Evolutionary conservation across 1,140 invertebrate genomes (phyloP), one percentile per base, ranked within the genome.

Genomic region (Gryon sp.): DNA sequence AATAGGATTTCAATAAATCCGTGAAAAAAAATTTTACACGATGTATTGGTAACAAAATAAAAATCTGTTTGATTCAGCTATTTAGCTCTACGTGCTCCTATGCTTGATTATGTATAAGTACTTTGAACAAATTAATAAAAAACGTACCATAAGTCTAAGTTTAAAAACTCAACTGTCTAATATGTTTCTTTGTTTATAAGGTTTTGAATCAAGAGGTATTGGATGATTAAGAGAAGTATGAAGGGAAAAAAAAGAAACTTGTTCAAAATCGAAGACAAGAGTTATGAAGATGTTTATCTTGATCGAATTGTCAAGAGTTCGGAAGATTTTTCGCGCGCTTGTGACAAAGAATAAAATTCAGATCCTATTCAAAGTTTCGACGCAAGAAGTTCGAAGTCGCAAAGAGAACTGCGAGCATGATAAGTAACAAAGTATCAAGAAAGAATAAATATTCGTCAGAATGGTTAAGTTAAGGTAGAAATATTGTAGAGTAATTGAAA

Each of bases 171-270:
- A 86, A 83, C 85, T 88, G 82, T 88, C 87, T 88, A 88, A 89
- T 85, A 83, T 86, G 78, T 89, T 89, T 89, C 83, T 89, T 88
- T 89, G 87, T 89, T 89, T 89, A 87, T 89, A 89, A 89, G 88
- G 88, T 89, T 88, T 85, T 89, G 87, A 89, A 89, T 88, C 87
- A 89, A 89, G 88, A 89, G 87, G 88, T 89, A 88, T 88, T 89
- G 88, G 88, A 89, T 89, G 87, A 89, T 88, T 87, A 87, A 89
- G 87, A 87, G 87, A 88, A 89, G 86, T 89, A 88, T 89, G 86
- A 89, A 88, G 86, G 88, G 86, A 84, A 88, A 87, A 86, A 86
- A 88, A 85, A 83, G 82, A 83, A 86, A 86, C 80, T 80, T 86
- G 87, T 86, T 83, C 81, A 84, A 87, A 85, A 53, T 87, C 70